Base-by-base conservation (phyloP, 64 coral and sea anemone genomes). In the Pocillopora verrucosa region DNA sequence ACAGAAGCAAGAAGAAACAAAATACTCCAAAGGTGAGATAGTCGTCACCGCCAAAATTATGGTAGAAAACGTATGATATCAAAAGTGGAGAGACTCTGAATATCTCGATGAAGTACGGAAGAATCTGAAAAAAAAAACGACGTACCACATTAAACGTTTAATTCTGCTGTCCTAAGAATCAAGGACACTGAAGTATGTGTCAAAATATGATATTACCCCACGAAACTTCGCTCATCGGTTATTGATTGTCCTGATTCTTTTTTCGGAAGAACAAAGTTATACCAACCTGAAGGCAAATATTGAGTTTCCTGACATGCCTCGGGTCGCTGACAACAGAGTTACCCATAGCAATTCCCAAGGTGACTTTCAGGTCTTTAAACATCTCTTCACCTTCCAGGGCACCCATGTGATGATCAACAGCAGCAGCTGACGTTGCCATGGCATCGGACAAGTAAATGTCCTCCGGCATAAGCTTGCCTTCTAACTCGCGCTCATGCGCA, bases 401-500 rank as follows among this genome's bases (percentile, higher is more conserved):
- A 14, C 82, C 82, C 82, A 84, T 84, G 65, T 72, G 64, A 57
- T 72, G 37, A 17, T 41, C 37, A 10, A 84, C 61, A 1, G 81
- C 81, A 13, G 81, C 81, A 56, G 81, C 81, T 37, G 81, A 84
- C 17, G 81, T 84, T 63, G 81, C 81, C 81, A 84, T 84, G 63
- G 63, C 81, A 56, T 84, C 81, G 7, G 81, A 84, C 10, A 84
- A 22, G 36, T 84, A 65, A 34, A 84, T 37, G 45, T 84, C 41
- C 56, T 70, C 81, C 62, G 81, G 81, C 17, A 68, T 37, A 7
- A 84, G 60, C 13, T 64, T 37, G 7, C 62, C 62, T 84, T 84
- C 81, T 56, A 84, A 84, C 11, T 84, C 61, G 37, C 65, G 63
- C 36, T 37, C 34, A 11, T 34, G 62, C 11, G 62, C 7, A 17